A percentile compares a stretch with the other conserved stretches of the same genome.
phyloP scores from a whole-genome alignment of 2,888 invertebrate species.

The Bhutanitis thaidina region DNA sequence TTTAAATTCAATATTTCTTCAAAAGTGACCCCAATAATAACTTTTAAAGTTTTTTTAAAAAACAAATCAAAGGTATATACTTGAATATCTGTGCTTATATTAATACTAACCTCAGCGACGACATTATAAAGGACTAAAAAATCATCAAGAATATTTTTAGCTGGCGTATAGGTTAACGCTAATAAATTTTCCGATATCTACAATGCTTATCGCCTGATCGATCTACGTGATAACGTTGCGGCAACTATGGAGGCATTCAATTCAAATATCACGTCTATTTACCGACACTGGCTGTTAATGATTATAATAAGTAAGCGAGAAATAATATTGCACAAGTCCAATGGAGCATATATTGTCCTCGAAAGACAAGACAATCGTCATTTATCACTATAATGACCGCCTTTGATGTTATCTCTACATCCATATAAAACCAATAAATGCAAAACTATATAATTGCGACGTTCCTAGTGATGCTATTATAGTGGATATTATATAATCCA shows the following conservation, averaged over 20 bases:
- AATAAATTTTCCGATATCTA: slow-evolving; percentile 50
- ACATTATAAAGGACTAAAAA: neutral
- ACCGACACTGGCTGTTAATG: slow-evolving; percentile 73
- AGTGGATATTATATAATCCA: slow-evolving; percentile 30
- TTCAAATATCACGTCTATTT: slow-evolving; percentile 64
- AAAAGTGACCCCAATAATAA: slow-evolving; percentile 25
- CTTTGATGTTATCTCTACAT: slow-evolving; percentile 69
- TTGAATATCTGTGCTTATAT: no score
- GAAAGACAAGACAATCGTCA: slow-evolving; percentile 74
- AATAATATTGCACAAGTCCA: slow-evolving; percentile 68
- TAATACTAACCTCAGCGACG: no score
- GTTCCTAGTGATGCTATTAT: slow-evolving; percentile 28
- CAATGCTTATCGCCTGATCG: slow-evolving; percentile 56
- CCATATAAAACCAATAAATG: slow-evolving; percentile 36
- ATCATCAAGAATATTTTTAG: slow-evolving; percentile 23
- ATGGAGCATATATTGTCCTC: slow-evolving; percentile 68
- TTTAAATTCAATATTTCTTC: slow-evolving; percentile 27
- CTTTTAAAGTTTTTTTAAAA: no score
- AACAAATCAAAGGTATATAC: no score
- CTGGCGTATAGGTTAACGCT: slow-evolving; percentile 22
- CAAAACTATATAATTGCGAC: slow-evolving; percentile 10
- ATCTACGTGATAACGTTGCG: slow-evolving; percentile 58
- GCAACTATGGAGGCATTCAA: slow-evolving; percentile 66
- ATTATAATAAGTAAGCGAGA: slow-evolving; percentile 60
- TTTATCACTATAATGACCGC: slow-evolving; percentile 74